These are phyloP conservation scores for Drosophila falleni DNA, from an alignment of 2,888 invertebrate species.

Conservation along the genomic window DNA sequence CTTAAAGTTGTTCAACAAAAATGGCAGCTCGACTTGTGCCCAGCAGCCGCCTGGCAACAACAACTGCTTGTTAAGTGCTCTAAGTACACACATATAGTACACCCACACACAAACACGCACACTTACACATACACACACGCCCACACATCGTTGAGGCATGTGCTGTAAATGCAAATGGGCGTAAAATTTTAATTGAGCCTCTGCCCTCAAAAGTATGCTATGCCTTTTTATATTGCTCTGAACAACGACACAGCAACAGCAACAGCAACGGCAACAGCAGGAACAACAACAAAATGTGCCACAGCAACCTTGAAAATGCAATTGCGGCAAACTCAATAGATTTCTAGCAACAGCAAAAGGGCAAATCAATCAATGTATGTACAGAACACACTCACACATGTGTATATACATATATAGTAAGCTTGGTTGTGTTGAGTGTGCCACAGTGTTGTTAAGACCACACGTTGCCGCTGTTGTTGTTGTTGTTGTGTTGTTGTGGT, in stretches of 20 bases:
- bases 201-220: slow-evolving; percentile 67
- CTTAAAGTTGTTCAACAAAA: slow-evolving; percentile 65
- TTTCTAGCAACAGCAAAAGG: slow-evolving; percentile 53
- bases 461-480: slow-evolving; percentile 19
- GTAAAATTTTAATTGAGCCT: slow-evolving; percentile 81
- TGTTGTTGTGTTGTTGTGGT: slow-evolving; percentile 15
- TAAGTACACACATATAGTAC: slow-evolving; percentile 32
- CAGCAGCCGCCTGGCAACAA: slow-evolving; percentile 44
- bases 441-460: slow-evolving; percentile 27
- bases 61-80: slow-evolving; percentile 33
- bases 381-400: slow-evolving; percentile 15
- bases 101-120: slow-evolving; percentile 5
- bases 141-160: slow-evolving; percentile 25
- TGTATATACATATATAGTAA: not conserved
- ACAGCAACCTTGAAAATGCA: slow-evolving; percentile 55
- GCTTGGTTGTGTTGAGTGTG: slow-evolving; percentile 5
- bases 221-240: slow-evolving; percentile 49
- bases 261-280: slow-evolving; percentile 25
- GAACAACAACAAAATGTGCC: slow-evolving; percentile 26
- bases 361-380: slow-evolving; percentile 62
- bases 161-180: slow-evolving; percentile 71
- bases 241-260: slow-evolving; percentile 44
- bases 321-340: slow-evolving; percentile 54
- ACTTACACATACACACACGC: not conserved
- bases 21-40: slow-evolving; percentile 61